These are phyloP conservation scores for Styela plicata DNA, from an alignment of 23 tunicate species.

Conservation along the genomic window DNA sequence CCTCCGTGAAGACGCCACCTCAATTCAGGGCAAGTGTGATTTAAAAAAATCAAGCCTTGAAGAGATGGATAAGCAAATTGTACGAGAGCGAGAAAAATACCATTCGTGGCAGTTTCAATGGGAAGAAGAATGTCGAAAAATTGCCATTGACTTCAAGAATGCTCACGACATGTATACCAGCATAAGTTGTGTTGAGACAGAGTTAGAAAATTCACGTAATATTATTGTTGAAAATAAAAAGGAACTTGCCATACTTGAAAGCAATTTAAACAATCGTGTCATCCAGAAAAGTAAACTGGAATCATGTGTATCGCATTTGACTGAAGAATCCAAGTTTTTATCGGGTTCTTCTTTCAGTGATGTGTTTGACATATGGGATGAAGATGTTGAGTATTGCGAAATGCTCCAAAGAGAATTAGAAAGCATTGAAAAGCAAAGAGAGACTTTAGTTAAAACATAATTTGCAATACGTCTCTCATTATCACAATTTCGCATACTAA, in stretches of 20 bases:
- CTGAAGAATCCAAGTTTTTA: neutral
- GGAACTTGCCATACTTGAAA: neutral
- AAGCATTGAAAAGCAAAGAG: no score
- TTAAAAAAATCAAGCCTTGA: neutral
- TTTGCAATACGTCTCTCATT: no score
- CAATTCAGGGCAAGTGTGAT: neutral
- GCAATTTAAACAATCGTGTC: neutral
- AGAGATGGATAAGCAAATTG: neutral
- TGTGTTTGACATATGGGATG: neutral
- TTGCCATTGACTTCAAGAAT: neutral
- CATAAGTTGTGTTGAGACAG: neutral
- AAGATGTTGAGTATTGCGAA: neutral
- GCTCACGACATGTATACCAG: neutral
- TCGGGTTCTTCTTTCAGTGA: neutral
- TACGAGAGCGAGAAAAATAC: neutral
- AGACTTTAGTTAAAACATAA: no score
- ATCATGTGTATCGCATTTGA: neutral
- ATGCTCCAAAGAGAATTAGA: neutral
- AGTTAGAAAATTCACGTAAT: neutral
- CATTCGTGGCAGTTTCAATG: neutral
- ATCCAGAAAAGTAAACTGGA: neutral
- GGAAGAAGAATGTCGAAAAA: neutral
- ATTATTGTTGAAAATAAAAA: neutral
- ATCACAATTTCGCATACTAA: no score
- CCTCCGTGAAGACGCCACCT: neutral